Base-by-base conservation (phyloP, 2,113 vertebrate genomes). In the Leucopsar rothschildi region DNA sequence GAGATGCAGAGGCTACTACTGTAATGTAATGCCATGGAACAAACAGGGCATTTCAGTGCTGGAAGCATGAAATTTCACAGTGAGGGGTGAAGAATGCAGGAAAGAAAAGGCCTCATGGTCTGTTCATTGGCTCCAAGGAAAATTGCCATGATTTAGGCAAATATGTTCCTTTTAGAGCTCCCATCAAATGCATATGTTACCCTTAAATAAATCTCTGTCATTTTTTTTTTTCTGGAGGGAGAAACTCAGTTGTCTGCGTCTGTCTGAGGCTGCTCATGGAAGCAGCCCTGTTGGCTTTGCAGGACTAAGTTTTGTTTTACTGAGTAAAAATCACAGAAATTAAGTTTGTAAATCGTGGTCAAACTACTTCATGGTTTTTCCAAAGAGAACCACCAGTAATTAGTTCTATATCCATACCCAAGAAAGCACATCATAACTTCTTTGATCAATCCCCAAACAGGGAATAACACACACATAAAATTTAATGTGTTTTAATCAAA, bases 31-130 rank as follows among this genome's bases (percentile, higher is more conserved):
- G 49, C 3, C 15, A 3, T 12, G 16, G 13, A 80, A 86, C 0
- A 1, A 72, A 22, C 4, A 76, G 8, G 12, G 2, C 2, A 37
- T 28, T 39, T 65, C 40, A 44, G 29, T 39, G 22, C 11, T 77
- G 27, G 29, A 77, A 73, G 5, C 4, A 56, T 29, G 14, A 69
- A 25, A 4, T 81, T 66, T 18, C 21, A 40, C 19, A n/a, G 12
- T 8, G 25, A 33, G 16, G 2, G 9, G 18, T 44, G 18, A 78
- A 56, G 29, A 73, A 29, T 6, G 6, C 6, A 31, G 40, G 20
- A 59, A 72, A 59, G 39, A 66, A 70, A 20, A 37, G 0, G 1
- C 1, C 2, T 0, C 12, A 1, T 27, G 14, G 6, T 47, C 53
- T 39, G 3, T 40, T 77, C 3, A 31, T 14, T 85, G 45, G 0